Evolutionary conservation across 1,140 invertebrate genomes (phyloP), one percentile per base, ranked within the genome.

Genomic region (Scaptodrosophila lebanonensis): DNA sequence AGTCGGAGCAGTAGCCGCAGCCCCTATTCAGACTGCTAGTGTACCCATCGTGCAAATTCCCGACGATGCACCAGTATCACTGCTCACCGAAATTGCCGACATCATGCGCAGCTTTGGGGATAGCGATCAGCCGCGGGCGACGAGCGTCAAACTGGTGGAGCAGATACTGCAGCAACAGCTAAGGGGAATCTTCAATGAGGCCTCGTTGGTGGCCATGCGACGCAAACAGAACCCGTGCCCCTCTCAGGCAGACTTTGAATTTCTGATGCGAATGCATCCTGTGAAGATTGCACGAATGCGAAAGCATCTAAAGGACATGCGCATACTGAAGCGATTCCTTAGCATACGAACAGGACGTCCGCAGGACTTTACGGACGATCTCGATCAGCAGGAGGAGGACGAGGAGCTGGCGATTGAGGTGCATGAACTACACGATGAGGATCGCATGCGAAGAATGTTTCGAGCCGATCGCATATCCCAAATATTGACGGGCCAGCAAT

Each of bases 81-180:
- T 86, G 16, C 43, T 86, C 0, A 83, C 84, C 0, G 85, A 87
- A 33, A 86, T 87, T 32, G 83, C 85, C 0, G 85, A 86, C 44
- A 86, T 87, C 8, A 86, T 87, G 85, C 72, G 85, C 1, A 87
- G 86, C 15, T 85, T 84, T 35, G 85, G 85, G 0, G 85, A 87
- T 27, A 72, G 84, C 20, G 79, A 84, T 44, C 72, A 84, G 30
- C 86, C 86, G 0, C 61, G 72, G 0, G 65, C 62, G 3, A 66
- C 68, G 0, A 84, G 86, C 36, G 83, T 87, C 0, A 84, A 86
- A 25, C 43, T 87, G 40, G 79, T 87, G 0, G 86, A 87, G 42
- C 83, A 87, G 29, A 86, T 87, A 29, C 45, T 87, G 2, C 79
- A 87, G 32, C 85, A 87, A 57, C 86, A 87, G 39, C 30, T 87